phyloP scores from a whole-genome alignment of 2,797 vertebrate genomes.

The Trichosurus vulpecula region DNA sequence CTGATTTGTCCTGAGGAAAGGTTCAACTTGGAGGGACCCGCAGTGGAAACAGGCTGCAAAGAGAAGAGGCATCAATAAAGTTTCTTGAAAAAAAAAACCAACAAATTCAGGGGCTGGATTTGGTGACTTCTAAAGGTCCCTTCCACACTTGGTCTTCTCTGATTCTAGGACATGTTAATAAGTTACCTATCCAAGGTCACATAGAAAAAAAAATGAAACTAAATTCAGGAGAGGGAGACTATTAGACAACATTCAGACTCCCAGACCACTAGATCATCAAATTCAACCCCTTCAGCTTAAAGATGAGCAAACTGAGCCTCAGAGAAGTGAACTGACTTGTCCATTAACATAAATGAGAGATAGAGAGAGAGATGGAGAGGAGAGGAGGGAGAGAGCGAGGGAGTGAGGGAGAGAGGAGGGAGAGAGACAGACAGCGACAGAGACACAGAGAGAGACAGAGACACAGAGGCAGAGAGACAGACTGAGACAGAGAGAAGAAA shows the following conservation, averaged over 20 bases:
- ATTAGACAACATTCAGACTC: background rate
- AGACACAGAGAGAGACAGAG: too few species aligned
- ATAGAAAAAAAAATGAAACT: background rate
- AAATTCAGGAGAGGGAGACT: background rate
- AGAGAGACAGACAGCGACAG: too few species aligned
- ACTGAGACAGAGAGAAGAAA: too few species aligned
- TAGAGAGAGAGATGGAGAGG: background rate
- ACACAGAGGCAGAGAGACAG: too few species aligned
- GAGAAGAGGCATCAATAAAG: background rate
- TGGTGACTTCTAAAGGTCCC: background rate
- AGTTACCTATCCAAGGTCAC: background rate
- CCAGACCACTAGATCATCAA: background rate
- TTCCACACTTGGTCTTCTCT: background rate
- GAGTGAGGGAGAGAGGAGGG: too few species aligned
- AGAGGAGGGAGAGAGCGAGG: too few species aligned
- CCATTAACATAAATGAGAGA: background rate
- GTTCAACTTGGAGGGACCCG: background rate
- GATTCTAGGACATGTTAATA: background rate
- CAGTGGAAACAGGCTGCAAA: background rate
- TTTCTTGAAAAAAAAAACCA: background rate
- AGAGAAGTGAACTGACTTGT: background rate
- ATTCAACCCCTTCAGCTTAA: background rate
- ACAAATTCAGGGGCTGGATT: background rate
- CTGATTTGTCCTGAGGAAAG: background rate
- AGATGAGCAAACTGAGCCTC: background rate